phyloP scores from a whole-genome alignment of 2,797 vertebrate species.

The Esox lucius region DNA sequence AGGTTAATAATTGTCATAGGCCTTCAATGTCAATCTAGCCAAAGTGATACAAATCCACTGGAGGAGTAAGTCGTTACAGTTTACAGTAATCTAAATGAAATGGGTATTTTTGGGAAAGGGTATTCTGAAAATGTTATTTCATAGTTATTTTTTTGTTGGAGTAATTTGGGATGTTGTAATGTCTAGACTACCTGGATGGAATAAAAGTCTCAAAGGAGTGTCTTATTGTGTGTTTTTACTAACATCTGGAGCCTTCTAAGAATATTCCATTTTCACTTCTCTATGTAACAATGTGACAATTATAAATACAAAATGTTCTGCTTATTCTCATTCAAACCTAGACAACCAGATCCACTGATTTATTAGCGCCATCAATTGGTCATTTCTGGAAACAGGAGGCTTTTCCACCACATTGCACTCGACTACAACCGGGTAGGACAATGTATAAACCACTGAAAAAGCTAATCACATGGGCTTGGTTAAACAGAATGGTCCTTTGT shows the following conservation, averaged over 20 bases:
- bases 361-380: constrained; percentile 46
- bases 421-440: not conserved
- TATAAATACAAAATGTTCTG: not conserved
- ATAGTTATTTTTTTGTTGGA: constrained; percentile 53
- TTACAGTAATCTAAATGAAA: constrained; percentile 48
- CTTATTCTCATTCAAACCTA: not conserved
- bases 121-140: constrained; percentile 44
- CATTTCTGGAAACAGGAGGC: not conserved
- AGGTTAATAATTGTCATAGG: constrained; percentile 21
- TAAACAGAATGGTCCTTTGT: not conserved
- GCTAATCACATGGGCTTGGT: not conserved
- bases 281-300: not conserved
- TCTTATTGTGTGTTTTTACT: not conserved
- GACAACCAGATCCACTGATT: not conserved
- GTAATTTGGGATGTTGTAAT: constrained; percentile 71
- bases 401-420: not conserved
- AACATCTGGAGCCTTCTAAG: not conserved
- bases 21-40: constrained; percentile 48
- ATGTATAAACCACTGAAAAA: not conserved
- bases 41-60: constrained; percentile 52
- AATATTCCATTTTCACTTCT: not conserved
- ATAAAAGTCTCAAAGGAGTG: constrained; percentile 55
- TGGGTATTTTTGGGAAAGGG: constrained; percentile 45
- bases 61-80: constrained; percentile 42
- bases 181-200: constrained; percentile 75